These are phyloP conservation scores for Gastrophysa polygoni DNA, from an alignment of 2,888 invertebrate genomes.

Conservation along the genomic window DNA sequence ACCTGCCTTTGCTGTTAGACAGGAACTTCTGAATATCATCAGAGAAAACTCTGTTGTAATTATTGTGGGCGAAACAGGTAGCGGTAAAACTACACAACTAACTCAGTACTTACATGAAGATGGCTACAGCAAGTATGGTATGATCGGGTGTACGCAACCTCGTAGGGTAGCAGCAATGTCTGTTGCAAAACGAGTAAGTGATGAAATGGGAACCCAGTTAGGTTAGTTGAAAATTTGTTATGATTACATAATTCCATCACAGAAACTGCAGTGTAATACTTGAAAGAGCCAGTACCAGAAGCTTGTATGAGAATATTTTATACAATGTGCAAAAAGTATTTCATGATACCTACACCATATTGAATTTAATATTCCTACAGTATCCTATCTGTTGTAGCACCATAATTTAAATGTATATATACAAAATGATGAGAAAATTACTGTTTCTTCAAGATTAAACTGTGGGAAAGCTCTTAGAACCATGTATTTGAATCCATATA, in stretches of 20 bases:
- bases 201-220: slow-evolving; percentile 92
- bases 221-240: slow-evolving; percentile 61
- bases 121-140: slow-evolving; percentile 87
- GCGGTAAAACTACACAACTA: slow-evolving; percentile 97
- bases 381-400: neutral
- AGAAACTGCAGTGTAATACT: neutral
- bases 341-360: too few species aligned
- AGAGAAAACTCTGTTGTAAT: slow-evolving; percentile 93
- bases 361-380: neutral
- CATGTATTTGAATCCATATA: neutral
- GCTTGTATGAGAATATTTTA: too few species aligned
- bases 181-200: slow-evolving; percentile 97
- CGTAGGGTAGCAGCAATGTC: slow-evolving; percentile 98
- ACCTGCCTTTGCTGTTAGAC: slow-evolving; percentile 94
- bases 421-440: too few species aligned
- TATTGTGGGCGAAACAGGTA: slow-evolving; percentile 94
- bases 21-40: slow-evolving; percentile 89
- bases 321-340: too few species aligned
- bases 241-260: too few species aligned
- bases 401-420: too few species aligned
- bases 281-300: too few species aligned
- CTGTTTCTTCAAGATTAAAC: too few species aligned
- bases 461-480: too few species aligned
- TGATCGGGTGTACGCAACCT: slow-evolving; percentile 97
- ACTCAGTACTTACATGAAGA: slow-evolving; percentile 98